phyloP scores from a whole-genome alignment of 2,113 vertebrate genomes.

The Malaclemys terrapin region DNA sequence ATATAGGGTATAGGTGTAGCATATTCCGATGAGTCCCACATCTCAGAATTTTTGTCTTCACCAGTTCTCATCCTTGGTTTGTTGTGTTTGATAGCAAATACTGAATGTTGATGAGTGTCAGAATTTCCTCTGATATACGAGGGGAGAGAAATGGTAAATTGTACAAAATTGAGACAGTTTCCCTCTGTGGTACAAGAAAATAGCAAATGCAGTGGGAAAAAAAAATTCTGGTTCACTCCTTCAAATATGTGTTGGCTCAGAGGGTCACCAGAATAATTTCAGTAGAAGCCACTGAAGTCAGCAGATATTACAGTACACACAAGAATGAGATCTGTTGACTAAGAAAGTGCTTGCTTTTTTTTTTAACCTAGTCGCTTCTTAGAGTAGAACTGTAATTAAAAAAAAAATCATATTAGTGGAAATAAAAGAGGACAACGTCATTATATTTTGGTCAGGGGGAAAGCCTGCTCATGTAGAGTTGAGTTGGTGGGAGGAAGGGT shows the following conservation, averaged over 20 bases:
- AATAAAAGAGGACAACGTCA: not conserved
- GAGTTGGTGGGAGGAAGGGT: not conserved
- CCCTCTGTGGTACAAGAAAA: not conserved
- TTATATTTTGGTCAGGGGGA: not conserved
- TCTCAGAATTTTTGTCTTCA: not conserved
- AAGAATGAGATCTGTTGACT: not conserved
- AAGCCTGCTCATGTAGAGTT: not conserved
- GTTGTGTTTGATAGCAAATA: not conserved
- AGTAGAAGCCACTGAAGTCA: not conserved
- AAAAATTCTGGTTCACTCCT: not conserved
- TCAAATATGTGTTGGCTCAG: not conserved
- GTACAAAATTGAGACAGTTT: not conserved
- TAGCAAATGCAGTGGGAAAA: not conserved
- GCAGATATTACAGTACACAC: rapidly evolving
- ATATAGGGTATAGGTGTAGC: not conserved
- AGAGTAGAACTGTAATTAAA: not conserved
- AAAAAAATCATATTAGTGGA: not conserved
- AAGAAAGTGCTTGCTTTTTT: not conserved
- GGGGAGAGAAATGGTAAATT: not conserved
- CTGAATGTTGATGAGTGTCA: not conserved
- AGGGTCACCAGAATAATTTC: not conserved
- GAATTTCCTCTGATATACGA: not conserved
- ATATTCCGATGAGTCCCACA: not conserved
- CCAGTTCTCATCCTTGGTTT: not conserved
- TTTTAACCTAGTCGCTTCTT: not conserved